Base-by-base conservation (phyloP, 2,113 vertebrate genomes). In the Mormyrus iriodes region DNA sequence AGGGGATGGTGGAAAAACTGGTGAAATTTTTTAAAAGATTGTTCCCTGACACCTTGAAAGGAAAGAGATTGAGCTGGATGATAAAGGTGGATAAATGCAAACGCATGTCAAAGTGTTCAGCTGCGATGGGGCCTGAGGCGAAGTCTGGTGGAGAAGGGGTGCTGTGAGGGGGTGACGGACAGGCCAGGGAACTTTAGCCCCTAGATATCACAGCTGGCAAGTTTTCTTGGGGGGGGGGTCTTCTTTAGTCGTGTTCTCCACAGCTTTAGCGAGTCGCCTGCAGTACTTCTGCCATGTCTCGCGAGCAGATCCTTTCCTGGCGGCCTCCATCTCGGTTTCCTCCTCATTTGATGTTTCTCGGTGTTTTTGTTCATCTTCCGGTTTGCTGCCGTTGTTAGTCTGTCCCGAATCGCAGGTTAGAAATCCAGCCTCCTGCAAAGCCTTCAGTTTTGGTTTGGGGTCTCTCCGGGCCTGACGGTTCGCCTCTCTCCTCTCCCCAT, bases 401-500 rank as follows among this genome's bases (percentile, higher is more conserved):
- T 35, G 65, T 31, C 65, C 2, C 10, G 65, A 69, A 35, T 17
- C 31, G 27, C 31, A 21, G 58, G 24, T 35, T 35, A 35, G 31
- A 79, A 79, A 79, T 79, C 13, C 31, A 76, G 69, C n/a, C 61
- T 65, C 61, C n/a, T 27, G n/a, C 58, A 12, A 65, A 65, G 61
- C n/a, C n/a, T 31, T 13, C 61, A 1, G 27, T 31, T 69, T 27
- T 4, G 61, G 10, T 13, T 31, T 10, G 4, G 10, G 61, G 61
- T 31, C 10, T 3, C 61, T 31, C 27, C n/a, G 13, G 61, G 61
- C 27, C 86, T 85, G 19, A 85, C 0, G 44, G 12, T 88, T 48
- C 1, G 21, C 39, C 24, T 24, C 55, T 49, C 48, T 84, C 13
- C 39, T 46, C 49, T 90, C 76, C 39, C 42, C 90, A 89, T 94